Percentiles rank a stretch among this genome's conserved stretches.
Evolutionary conservation across 2,888 invertebrate genomes (phyloP).

Genomic region (Mycalesis mineus): DNA sequence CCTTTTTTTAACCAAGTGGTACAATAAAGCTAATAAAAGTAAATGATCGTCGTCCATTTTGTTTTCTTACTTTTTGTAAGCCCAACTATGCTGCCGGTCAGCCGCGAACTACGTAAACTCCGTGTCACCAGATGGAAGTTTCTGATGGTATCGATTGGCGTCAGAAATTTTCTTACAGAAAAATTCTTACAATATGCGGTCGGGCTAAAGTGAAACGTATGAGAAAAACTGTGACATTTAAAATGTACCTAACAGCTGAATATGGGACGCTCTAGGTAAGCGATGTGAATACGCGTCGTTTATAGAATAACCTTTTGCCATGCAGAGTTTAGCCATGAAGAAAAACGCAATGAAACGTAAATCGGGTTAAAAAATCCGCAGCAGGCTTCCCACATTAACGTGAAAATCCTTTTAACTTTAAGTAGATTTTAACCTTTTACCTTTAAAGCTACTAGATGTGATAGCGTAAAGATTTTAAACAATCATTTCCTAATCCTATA

Average conservation of each 20-base stretch:
- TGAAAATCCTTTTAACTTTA: neutral
- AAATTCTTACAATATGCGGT: too few species aligned
- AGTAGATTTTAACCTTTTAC: neutral
- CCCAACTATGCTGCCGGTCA: too few species aligned
- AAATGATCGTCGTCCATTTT: too few species aligned
- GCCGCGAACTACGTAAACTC: too few species aligned
- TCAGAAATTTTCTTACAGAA: too few species aligned
- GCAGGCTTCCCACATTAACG: neutral
- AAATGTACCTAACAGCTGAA: neutral
- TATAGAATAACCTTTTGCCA: constrained; percentile 1
- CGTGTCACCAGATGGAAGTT: too few species aligned
- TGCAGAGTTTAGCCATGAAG: neutral
- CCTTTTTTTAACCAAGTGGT: too few species aligned
- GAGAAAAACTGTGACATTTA: neutral
- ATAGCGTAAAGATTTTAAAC: too few species aligned
- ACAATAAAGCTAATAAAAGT: too few species aligned
- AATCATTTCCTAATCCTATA: too few species aligned
- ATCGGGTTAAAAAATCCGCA: neutral
- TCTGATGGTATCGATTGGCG: too few species aligned
- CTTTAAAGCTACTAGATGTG: neutral
- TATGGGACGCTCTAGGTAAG: neutral
- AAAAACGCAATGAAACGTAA: neutral
- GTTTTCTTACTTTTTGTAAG: too few species aligned
- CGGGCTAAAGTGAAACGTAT: neutral
- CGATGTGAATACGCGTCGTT: neutral